Evolutionary conservation across 2,797 vertebrate species (phyloP), one percentile per base, ranked within the genome.

Genomic region (Enteromius thamalakanensis): DNA sequence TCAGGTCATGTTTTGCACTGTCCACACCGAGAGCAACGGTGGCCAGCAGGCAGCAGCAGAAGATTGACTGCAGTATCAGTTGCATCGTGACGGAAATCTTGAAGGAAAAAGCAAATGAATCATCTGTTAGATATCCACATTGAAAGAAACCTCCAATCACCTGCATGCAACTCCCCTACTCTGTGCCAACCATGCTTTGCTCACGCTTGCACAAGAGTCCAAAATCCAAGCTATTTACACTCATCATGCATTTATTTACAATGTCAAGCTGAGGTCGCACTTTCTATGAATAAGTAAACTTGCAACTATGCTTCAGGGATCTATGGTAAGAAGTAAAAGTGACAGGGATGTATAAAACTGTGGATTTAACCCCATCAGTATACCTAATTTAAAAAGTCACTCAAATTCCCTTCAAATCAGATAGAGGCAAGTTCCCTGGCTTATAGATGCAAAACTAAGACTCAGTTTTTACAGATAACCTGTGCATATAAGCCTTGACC

Each of bases 71-170:
- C 87, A 95, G 91, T 86, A 94, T 87, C 88, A 96, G 84, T 91
- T 96, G 96, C 98, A 99, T 99, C 90, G 93, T 95, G 90, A 86
- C 90, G 86, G 88, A 62, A 83, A 90, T 92, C 94, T 95, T 92
- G 88, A 85, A 84, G 91, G 87, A 19, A 82, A 86, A 71, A 74
- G 79, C 88, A 86, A 87, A 81, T 29, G 82, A 81, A 81, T 23
- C 45, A 55, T 75, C 71, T 83, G 82, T 90, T 76, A 79, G 86
- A 55, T 12, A 55, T 91, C 58, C 87, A 81, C 83, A 71, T 89
- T 83, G 86, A 53, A 68, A 90, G 12, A 68, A 86, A 78, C 86
- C 83, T 77, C 84, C 84, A 67, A 58, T 65, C 85, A 72, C 86
- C 14, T 53, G 68, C 81, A 74, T 88, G 74, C 84, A 87, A 82